Percentiles rank a stretch among this genome's conserved stretches.
phyloP scores from a whole-genome alignment of 1,140 invertebrate genomes.

The Drosophila virilis region DNA sequence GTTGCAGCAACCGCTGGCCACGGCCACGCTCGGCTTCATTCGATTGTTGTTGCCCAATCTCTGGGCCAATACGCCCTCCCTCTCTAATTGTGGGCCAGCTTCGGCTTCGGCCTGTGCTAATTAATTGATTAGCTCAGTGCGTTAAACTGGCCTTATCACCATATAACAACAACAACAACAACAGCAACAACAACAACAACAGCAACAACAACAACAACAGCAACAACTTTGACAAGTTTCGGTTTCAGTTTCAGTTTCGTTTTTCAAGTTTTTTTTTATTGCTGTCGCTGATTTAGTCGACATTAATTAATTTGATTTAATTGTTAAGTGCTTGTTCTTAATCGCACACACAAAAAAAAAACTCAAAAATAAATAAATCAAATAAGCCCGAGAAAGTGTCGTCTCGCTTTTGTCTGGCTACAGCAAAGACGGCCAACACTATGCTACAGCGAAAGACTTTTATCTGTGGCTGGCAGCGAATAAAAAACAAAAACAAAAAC shows the following conservation, averaged over 20 bases:
- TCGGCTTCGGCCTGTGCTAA: conserved; percentile 33
- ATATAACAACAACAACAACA: not conserved
- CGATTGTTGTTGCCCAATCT: conserved; percentile 68
- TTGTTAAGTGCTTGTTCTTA: conserved; percentile 44
- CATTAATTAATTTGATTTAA: conserved; percentile 73
- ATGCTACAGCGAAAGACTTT: not conserved
- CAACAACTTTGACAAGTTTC: conserved; percentile 13
- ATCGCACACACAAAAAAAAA: not conserved
- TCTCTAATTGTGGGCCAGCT: conserved; percentile 55
- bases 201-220: too few species aligned
- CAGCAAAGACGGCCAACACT: not conserved
- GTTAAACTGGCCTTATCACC: conserved; percentile 38
- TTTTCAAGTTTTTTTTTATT: conserved; percentile 26
- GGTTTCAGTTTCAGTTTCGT: conserved; percentile 17
- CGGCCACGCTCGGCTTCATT: conserved; percentile 67
- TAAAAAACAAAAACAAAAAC: too few species aligned
- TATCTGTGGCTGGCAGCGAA: too few species aligned
- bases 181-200: not conserved
- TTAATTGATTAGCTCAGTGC: conserved; percentile 46
- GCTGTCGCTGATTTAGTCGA: conserved; percentile 66
- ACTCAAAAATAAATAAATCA: not conserved
- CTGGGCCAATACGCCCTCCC: not conserved
- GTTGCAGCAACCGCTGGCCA: conserved; percentile 61
- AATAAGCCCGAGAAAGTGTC: not conserved
- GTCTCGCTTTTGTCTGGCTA: not conserved